A percentile compares a stretch with the other conserved stretches of the same genome.
phyloP scores from a whole-genome alignment of 2,888 invertebrate genomes.

The Drosophila kanekoi region DNA sequence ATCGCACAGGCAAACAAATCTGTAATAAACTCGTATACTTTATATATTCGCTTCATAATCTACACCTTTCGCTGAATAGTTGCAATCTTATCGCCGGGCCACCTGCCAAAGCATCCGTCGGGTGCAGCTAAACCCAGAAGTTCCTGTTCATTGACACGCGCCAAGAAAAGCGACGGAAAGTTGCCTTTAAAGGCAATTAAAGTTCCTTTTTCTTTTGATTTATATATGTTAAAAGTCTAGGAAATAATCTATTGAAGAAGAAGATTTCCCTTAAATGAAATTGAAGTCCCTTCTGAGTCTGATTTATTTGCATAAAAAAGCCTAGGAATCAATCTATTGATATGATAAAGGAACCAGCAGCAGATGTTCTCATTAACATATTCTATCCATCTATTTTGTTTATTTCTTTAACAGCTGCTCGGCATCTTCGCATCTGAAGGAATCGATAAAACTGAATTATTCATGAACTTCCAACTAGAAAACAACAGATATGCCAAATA shows the following conservation, averaged over 20 bases:
- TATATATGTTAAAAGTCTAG: not conserved
- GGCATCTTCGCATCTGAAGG: not conserved
- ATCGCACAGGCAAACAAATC: slow-evolving; percentile 48
- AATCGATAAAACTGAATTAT: slow-evolving; percentile 33
- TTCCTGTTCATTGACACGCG: not conserved
- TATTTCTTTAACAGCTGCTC: slow-evolving; percentile 27
- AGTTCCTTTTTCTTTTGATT: too few species aligned
- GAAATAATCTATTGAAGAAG: not conserved
- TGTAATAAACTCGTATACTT: slow-evolving; percentile 39
- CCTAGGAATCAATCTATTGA: not conserved
- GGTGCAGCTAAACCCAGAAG: slow-evolving; percentile 41
- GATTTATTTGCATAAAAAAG: not conserved
- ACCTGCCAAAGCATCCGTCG: slow-evolving; percentile 55
- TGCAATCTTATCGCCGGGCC: slow-evolving; percentile 58
- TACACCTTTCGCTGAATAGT: slow-evolving; percentile 31
- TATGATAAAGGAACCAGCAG: not conserved
- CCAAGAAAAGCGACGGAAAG: not conserved
- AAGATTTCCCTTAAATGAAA: too few species aligned
- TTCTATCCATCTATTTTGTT: slow-evolving; percentile 5
- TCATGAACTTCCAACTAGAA: slow-evolving; percentile 42
- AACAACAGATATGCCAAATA: slow-evolving; percentile 45
- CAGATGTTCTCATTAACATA: slow-evolving; percentile 7
- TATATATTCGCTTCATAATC: slow-evolving; percentile 19
- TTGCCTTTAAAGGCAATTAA: not conserved
- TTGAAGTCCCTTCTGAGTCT: too few species aligned